Percentiles rank a stretch among this genome's conserved stretches.
Conservation (phyloP, 2,113 vertebrate genomes). For the Pelodiscus sinensis region DNA sequence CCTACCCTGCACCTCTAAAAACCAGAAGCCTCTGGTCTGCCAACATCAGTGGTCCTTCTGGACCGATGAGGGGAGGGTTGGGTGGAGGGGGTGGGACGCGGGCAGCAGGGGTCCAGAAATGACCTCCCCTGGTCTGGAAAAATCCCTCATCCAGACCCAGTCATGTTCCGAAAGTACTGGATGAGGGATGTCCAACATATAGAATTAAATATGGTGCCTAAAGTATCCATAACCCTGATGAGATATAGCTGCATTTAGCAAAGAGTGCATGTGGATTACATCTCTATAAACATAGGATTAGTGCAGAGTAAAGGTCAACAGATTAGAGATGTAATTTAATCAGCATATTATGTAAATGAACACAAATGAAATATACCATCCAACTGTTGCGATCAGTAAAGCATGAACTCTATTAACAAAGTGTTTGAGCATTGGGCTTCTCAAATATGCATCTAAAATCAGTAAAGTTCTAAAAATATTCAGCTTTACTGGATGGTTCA, state of each 20-base stretch:
- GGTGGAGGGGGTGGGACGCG: no score
- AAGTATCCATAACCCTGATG: constrained; percentile 26
- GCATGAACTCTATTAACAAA: constrained; percentile 62
- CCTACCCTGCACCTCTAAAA: not conserved
- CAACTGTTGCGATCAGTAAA: constrained; percentile 69
- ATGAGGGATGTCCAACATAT: no score
- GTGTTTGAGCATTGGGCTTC: constrained; percentile 33
- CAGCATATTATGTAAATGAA: constrained; percentile 77
- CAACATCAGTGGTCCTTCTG: no score
- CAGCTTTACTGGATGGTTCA: not conserved
- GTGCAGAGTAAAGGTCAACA: constrained; percentile 73
- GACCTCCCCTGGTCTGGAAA: no score
- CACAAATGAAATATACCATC: constrained; percentile 71
- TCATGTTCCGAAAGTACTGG: no score
- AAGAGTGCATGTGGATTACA: constrained; percentile 66
- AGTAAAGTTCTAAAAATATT: constrained; percentile 26
- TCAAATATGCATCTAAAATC: constrained; percentile 45
- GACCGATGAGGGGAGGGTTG: no score
- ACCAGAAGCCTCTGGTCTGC: no score
- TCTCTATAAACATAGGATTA: constrained; percentile 54
- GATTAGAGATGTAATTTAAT: constrained; percentile 74
- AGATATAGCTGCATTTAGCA: constrained; percentile 25
- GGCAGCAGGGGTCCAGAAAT: no score
- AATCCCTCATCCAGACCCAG: no score
- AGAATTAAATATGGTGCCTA: constrained; percentile 23